These are phyloP conservation scores for Palythoa caribaeorum DNA, from an alignment of 92 coral and sea anemone species.

Conservation along the genomic window DNA sequence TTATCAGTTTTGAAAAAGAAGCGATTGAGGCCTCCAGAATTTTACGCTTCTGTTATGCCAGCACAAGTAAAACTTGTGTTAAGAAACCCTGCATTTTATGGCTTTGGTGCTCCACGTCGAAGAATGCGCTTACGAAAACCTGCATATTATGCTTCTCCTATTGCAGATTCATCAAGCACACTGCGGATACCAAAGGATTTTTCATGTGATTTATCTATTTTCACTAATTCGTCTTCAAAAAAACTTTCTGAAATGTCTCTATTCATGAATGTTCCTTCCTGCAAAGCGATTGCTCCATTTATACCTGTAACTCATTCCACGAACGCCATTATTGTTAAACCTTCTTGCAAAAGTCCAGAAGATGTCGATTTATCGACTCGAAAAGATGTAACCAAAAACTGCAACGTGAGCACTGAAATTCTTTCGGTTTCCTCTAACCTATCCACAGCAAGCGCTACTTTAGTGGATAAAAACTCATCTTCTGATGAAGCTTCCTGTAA, in stretches of 20 bases:
- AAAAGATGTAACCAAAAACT: neutral
- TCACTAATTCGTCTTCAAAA: neutral
- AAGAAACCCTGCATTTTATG: neutral
- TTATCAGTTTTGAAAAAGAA: neutral
- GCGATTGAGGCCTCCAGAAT: neutral
- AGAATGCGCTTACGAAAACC: neutral
- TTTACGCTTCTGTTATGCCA: neutral
- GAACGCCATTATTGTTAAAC: neutral
- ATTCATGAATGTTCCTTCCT: neutral
- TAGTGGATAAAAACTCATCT: neutral
- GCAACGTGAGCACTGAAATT: neutral
- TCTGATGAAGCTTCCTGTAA: neutral
- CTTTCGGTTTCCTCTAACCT: neutral
- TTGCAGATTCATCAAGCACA: neutral
- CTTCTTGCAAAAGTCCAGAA: neutral
- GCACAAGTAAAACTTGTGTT: neutral
- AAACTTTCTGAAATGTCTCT: neutral
- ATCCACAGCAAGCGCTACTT: neutral
- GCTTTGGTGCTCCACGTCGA: neutral
- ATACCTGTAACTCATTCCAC: neutral
- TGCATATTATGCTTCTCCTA: neutral
- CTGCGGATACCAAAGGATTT: neutral
- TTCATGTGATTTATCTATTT: neutral
- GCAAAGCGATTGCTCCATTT: neutral
- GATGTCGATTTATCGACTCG: neutral